Evolutionary conservation across 2,797 vertebrate genomes (phyloP).

Genomic region (Galaxias olidus): DNA sequence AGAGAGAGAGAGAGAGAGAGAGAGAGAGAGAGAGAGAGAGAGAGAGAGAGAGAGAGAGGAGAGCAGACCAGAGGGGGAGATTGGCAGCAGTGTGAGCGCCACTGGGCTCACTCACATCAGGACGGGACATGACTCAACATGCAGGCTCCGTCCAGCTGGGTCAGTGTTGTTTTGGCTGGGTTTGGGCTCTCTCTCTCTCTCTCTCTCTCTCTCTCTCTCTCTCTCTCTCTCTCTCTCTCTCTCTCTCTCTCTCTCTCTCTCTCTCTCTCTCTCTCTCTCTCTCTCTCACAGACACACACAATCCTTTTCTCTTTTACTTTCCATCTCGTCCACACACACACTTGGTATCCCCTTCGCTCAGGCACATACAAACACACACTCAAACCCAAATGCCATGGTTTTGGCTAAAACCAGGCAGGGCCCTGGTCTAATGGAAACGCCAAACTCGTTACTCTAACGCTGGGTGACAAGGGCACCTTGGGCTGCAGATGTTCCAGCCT

Average conservation of each 20-base stretch:
- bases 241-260: no score
- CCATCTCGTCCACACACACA: conserved; percentile 32
- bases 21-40: neutral
- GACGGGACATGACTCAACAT: conserved; percentile 77
- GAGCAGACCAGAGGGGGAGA: conserved; percentile 46
- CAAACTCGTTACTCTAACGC: conserved; percentile 93
- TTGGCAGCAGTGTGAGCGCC: conserved; percentile 63
- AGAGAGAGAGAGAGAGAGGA: neutral
- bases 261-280: neutral
- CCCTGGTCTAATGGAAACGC: conserved; percentile 86
- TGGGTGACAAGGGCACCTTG: conserved; percentile 97
- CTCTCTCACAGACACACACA: neutral
- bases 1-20: conserved; percentile 61
- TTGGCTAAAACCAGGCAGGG: conserved; percentile 51
- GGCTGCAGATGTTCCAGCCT: conserved; percentile 92
- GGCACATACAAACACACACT: conserved; percentile 49
- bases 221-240: conserved; percentile 1
- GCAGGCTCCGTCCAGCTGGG: conserved; percentile 74
- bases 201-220: conserved; percentile 1
- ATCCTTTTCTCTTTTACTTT: neutral
- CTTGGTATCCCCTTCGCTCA: conserved; percentile 41
- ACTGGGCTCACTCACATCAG: conserved; percentile 71
- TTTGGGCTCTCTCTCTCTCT: conserved; percentile 20
- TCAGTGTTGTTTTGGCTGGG: conserved; percentile 73
- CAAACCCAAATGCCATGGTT: conserved; percentile 71